These are phyloP conservation scores for Haliclystus octoradiatus DNA, from an alignment of 30 jellyfish, hydroid and myxozoan genomes.

Conservation along the genomic window DNA sequence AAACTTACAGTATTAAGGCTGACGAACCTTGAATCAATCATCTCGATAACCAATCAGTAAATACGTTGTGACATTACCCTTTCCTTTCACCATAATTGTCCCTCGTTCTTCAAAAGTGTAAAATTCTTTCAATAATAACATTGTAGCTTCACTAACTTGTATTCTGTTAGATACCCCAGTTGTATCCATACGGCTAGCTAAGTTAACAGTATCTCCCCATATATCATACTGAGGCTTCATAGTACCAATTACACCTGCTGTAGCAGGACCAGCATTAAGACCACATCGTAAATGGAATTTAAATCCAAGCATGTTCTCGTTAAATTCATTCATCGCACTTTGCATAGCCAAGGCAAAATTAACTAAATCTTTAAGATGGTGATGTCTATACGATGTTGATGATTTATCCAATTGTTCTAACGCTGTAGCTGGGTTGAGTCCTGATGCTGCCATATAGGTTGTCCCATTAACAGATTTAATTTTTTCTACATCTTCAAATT, in stretches of 20 bases:
- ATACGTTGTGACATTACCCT: constrained; percentile 70
- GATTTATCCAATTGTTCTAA: constrained; percentile 4
- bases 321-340: constrained; percentile 75
- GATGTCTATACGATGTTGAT: constrained; percentile 29
- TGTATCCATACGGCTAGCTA: constrained; percentile 96
- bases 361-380: constrained; percentile 63
- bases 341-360: constrained; percentile 83
- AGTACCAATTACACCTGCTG: constrained; percentile 99
- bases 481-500: constrained; percentile 91
- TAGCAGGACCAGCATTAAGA: constrained; percentile 97
- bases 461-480: constrained; percentile 98
- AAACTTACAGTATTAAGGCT: too few species aligned
- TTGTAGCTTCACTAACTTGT: constrained; percentile 84
- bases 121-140: constrained; percentile 78
- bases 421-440: constrained; percentile 35
- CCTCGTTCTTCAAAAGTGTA: constrained; percentile 79
- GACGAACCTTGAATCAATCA: too few species aligned
- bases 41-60: constrained; percentile 41
- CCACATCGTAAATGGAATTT: constrained; percentile 82
- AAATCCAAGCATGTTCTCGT: constrained; percentile 92
- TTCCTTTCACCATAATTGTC: constrained; percentile 80
- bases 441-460: constrained; percentile 99
- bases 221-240: constrained; percentile 97
- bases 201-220: constrained; percentile 99
- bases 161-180: constrained; percentile 90